A percentile compares a stretch with the other conserved stretches of the same genome.
Conservation (phyloP, 1,140 invertebrate species). For the Drosophila pandora region DNA sequence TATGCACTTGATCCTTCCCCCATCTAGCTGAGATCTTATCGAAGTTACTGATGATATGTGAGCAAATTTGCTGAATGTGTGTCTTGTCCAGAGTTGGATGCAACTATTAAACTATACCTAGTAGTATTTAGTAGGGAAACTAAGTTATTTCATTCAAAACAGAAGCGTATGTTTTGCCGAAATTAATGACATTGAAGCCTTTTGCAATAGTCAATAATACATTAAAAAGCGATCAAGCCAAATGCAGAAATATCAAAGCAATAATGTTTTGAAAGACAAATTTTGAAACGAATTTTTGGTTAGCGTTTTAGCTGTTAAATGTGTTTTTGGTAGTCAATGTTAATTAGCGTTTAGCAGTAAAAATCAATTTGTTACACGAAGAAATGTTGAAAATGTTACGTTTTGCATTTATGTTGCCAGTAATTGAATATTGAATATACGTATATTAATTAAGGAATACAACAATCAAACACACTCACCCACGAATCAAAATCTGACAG, state of each 20-base stretch:
- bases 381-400: slow-evolving; percentile 54
- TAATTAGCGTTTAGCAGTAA: slow-evolving; percentile 50
- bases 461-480: slow-evolving; percentile 25
- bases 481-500: slow-evolving; percentile 25
- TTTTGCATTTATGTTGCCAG: slow-evolving; percentile 73
- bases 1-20: slow-evolving; percentile 41
- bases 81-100: slow-evolving; percentile 77
- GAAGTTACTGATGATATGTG: slow-evolving; percentile 54
- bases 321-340: slow-evolving; percentile 65
- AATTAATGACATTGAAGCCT: background rate
- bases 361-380: slow-evolving; percentile 47
- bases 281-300: slow-evolving; percentile 63
- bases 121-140: slow-evolving; percentile 18
- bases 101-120: slow-evolving; percentile 57
- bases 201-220: slow-evolving; percentile 1
- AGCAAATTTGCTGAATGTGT: slow-evolving; percentile 80
- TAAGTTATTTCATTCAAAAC: slow-evolving; percentile 20
- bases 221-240: slow-evolving; percentile 2
- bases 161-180: slow-evolving; percentile 9
- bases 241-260: background rate
- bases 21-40: slow-evolving; percentile 49
- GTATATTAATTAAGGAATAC: slow-evolving; percentile 32
- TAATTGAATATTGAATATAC: slow-evolving; percentile 38
- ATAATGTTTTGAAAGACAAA: slow-evolving; percentile 10
- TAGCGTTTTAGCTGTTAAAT: slow-evolving; percentile 63